Evolutionary conservation across 2,797 vertebrate species (phyloP), one percentile per base, ranked within the genome.

Genomic region (Myotis planiceps): DNA sequence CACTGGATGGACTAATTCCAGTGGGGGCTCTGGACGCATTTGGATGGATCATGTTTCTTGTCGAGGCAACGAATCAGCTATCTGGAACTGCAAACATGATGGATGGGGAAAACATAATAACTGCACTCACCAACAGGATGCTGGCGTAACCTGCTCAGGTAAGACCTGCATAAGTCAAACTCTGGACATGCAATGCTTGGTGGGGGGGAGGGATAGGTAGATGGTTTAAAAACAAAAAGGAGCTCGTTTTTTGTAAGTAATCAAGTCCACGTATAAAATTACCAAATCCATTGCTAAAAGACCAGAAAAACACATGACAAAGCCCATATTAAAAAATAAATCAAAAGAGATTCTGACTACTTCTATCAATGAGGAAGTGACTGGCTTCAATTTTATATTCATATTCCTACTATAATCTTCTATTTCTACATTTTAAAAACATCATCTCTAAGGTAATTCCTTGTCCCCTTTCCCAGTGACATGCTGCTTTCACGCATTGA

Each of bases 111-210:
- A 3, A 58, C 96, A 97, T 25, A 66, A 8, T 66, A 97, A 82
- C 27, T 98, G 98, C 68, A 90, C 86, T 76, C 98, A 98, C 55
- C 88, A 95, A 90, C 81, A 96, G 82, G 96, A 97, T 45, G 96
- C 68, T n/a, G 98, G 98, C 75, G 98, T 98, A 51, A 96, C 97
- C 79, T 98, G 98, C 90, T 98, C 98, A 98, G 98, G 98, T 98
- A 97, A 97, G 97, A 92, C 65, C 88, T 78, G 32, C 5, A 0
- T 51, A 51, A 34, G 9, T 29, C 69, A 92, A 72, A 96, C 42
- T 47, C 53, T 86, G 6, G 4, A n/a, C 27, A 10, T 76, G 32
- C 51, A 71, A 92, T 81, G 7, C 2, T 72, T 29, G 23, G 19
- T 68, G 58, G 55, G 25, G 55, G n/a, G n/a, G n/a, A n/a, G n/a